These are phyloP conservation scores for Micromesistius poutassou DNA, from an alignment of 2,797 vertebrate species.

Conservation along the genomic window DNA sequence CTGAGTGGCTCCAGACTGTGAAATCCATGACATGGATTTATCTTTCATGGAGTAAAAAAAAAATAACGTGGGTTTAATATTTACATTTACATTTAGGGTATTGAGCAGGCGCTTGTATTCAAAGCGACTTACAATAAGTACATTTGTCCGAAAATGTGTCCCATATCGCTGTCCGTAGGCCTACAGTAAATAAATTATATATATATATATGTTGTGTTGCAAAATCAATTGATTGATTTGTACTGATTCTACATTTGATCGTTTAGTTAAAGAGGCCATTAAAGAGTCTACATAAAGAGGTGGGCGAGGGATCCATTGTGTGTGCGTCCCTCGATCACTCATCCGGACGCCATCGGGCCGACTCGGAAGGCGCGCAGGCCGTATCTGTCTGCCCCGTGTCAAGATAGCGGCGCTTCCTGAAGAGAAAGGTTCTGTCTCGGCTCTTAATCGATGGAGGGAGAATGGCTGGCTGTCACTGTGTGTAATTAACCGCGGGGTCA, in stretches of 20 bases:
- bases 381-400: not conserved
- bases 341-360: not conserved
- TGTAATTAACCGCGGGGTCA: slow-evolving; percentile 19
- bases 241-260: too few relatives aligned
- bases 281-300: too few relatives aligned
- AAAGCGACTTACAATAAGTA: too few relatives aligned
- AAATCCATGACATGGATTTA: not conserved
- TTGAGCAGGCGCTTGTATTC: too few relatives aligned
- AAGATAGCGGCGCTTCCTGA: not conserved
- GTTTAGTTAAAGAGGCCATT: too few relatives aligned
- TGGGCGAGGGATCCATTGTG: not conserved
- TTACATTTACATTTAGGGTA: too few relatives aligned
- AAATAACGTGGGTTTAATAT: too few relatives aligned
- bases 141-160: too few relatives aligned
- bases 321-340: not conserved
- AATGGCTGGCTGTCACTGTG: slow-evolving; percentile 6
- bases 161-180: too few relatives aligned
- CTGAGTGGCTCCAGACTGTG: not conserved
- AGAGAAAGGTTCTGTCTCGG: not conserved
- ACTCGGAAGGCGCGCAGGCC: not conserved
- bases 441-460: not conserved
- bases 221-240: too few relatives aligned
- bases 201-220: too few relatives aligned
- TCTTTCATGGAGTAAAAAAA: not conserved
- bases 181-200: too few relatives aligned